Base-by-base conservation (phyloP, 23 tunicate genomes). In the Trididemnum nubilum region DNA sequence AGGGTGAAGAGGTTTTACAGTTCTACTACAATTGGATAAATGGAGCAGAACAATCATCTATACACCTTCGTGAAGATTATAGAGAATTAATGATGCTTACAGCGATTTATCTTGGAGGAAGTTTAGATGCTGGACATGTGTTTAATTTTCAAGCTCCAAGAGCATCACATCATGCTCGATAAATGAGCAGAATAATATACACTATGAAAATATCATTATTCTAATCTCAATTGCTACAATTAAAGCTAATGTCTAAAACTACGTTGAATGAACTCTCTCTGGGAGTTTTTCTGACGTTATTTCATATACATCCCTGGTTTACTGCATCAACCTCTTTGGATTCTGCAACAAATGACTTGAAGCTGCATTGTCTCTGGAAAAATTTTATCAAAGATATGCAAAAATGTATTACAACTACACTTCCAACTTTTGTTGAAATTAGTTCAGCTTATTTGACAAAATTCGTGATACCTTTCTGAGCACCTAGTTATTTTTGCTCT, bases 21-120 rank as follows among this genome's bases (percentile, higher is more conserved):
- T 63, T 63, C 23, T 63, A 27, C 27, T 63, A 63, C 27, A n/a
- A 24, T 15, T 63, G 69, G 69, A n/a, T 63, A 63, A 63, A 63
- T n/a, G 27, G 7, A 22, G 28, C 69, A 21, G 28, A 63, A 63
- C 22, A 63, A 18, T 24, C 29, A 24, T 63, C 69, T 63, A 18
- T 63, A 63, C 25, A 63, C 69, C 69, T 63, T 63, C 69, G 69
- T 63, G 23, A 63, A 63, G 69, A 63, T 63, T 63, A 63, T 27
- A 63, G 69, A 63, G 69, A 63, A 63, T 63, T 63, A 22, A 63
- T 63, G 7, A 15, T 63, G 27, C 27, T 63, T 27, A 21, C 69
- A 63, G 23, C 23, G 7, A 63, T 63, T 63, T 63, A 63, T 63
- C 69, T 63, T 24, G 69, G 69, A 63, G 69, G 69, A 15, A 63